Evolutionary conservation across 2,113 vertebrate genomes (phyloP).

Genomic region (Rhinoderma darwinii): DNA sequence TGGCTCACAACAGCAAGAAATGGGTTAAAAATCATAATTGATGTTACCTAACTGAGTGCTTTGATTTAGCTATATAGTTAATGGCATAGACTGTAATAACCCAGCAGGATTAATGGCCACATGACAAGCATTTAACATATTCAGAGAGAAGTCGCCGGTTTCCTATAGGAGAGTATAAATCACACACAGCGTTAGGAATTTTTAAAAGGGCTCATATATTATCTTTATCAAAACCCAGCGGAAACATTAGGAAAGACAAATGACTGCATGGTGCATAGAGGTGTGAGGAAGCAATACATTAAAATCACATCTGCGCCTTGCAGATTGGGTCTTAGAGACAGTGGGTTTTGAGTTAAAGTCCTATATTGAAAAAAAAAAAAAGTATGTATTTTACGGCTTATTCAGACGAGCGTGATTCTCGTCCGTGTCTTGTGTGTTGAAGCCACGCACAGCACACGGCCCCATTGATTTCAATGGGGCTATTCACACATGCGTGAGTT

Average conservation of each 20-base stretch:
- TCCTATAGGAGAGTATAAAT: constrained; percentile 23
- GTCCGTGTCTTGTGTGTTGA: no score
- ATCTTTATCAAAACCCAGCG: constrained; percentile 21
- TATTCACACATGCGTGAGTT: no score
- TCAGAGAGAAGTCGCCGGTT: constrained; percentile 5
- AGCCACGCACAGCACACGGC: no score
- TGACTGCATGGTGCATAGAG: background rate
- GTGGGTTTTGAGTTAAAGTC: background rate
- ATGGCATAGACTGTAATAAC: constrained; percentile 20
- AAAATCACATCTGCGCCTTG: background rate
- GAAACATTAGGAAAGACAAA: constrained; percentile 44
- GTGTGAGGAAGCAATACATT: background rate
- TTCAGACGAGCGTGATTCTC: no score
- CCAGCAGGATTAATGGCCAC: constrained; percentile 32
- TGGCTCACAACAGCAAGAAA: background rate
- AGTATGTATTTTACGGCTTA: no score
- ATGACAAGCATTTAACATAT: constrained; percentile 41
- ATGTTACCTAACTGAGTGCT: background rate
- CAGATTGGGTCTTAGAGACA: background rate
- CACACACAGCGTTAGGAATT: constrained; percentile 2
- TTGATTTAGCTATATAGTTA: constrained; percentile 35
- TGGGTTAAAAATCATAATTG: constrained; percentile 16
- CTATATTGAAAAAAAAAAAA: no score
- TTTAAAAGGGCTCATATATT: constrained; percentile 34
- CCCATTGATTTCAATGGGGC: no score